A percentile compares a stretch with the other conserved stretches of the same genome.
Conservation (phyloP, 2,113 vertebrate species). For the Mastomys natalensis region DNA sequence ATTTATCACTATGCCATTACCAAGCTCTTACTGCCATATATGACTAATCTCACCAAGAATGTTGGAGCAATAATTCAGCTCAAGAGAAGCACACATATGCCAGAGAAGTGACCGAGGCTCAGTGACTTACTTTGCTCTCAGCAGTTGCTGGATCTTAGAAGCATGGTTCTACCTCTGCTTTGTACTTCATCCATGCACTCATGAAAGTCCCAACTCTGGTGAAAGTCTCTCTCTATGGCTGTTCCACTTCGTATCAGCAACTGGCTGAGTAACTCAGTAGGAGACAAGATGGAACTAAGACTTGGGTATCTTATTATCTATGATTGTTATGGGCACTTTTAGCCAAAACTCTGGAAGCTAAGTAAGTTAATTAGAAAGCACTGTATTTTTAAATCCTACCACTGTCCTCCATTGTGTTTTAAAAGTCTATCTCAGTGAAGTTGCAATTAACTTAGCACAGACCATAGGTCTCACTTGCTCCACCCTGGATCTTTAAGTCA, state of each 20-base stretch:
- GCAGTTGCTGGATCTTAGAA: not conserved
- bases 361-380: not conserved
- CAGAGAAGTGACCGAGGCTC: not conserved
- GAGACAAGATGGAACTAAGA: not conserved
- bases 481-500: not conserved
- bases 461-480: not conserved
- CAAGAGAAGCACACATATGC: not conserved
- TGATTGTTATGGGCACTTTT: not conserved
- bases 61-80: not conserved
- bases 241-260: not conserved
- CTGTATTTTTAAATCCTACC: not conserved
- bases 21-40: not conserved
- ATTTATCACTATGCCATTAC: accelerated
- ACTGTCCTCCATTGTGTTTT: not conserved
- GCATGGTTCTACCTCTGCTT: not conserved
- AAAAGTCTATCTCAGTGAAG: not conserved
- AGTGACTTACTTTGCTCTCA: not conserved
- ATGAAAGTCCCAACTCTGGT: not conserved
- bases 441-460: not conserved
- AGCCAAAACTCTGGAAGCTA: not conserved
- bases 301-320: not conserved
- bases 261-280: not conserved
- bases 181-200: not conserved
- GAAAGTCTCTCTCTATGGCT: not conserved
- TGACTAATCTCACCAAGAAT: not conserved